These are phyloP conservation scores for Pollenia labialis DNA, from an alignment of 2,888 invertebrate species.

Conservation along the genomic window DNA sequence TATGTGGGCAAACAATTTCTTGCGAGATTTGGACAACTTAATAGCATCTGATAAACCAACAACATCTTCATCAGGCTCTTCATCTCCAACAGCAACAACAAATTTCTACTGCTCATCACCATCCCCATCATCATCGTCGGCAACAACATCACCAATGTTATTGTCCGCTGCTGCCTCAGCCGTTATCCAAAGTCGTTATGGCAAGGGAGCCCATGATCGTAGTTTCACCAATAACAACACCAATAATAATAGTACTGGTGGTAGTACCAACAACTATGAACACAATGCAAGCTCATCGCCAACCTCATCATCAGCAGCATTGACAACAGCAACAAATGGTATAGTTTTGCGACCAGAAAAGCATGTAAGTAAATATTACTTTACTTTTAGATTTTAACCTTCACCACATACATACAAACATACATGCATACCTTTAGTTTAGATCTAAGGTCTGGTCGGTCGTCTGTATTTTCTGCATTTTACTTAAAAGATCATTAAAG, in stretches of 20 bases:
- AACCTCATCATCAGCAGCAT: constrained; percentile 49
- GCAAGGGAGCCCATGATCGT: constrained; percentile 75
- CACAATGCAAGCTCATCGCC: constrained; percentile 48
- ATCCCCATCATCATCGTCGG: constrained; percentile 73
- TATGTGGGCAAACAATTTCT: constrained; percentile 84
- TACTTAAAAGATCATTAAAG: constrained; percentile 57
- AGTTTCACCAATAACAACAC: constrained; percentile 56
- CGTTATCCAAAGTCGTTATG: constrained; percentile 80
- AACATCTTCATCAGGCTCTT: constrained; percentile 69
- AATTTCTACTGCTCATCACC: constrained; percentile 76
- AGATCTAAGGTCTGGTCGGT: constrained; percentile 30
- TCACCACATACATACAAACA: constrained; percentile 6
- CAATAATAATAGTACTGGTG: constrained; percentile 55
- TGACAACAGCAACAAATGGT: constrained; percentile 75
- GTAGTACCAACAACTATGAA: constrained; percentile 63
- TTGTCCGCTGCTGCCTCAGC: constrained; percentile 81
- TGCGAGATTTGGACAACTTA: constrained; percentile 84
- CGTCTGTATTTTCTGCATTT: constrained; percentile 15
- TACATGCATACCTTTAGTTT: constrained; percentile 8
- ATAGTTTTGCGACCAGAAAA: constrained; percentile 83
- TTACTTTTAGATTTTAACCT: constrained; percentile 40
- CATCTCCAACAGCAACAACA: constrained; percentile 77
- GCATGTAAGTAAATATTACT: constrained; percentile 81
- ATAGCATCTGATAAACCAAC: constrained; percentile 82
- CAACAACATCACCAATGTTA: constrained; percentile 80